These are phyloP conservation scores for Hoplostethus atlanticus DNA, from an alignment of 2,797 vertebrate species.

Conservation along the genomic window DNA sequence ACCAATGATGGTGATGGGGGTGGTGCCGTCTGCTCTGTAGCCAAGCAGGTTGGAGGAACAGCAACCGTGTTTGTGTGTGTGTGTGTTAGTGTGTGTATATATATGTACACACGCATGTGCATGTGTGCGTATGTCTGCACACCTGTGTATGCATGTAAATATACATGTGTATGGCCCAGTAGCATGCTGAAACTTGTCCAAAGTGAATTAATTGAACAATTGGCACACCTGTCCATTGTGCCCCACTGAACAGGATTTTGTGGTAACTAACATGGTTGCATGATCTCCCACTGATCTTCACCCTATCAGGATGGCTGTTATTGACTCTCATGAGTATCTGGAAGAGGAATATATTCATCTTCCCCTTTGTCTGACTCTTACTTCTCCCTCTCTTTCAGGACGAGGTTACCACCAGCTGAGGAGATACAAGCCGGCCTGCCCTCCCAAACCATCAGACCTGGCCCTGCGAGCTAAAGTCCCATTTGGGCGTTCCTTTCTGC, in stretches of 20 bases:
- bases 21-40: constrained; percentile 82
- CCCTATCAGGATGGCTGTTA: constrained; percentile 11
- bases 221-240: constrained; percentile 5
- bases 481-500: constrained; percentile 31
- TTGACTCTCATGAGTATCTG: neutral
- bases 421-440: constrained; percentile 54
- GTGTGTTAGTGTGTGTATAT: constrained; percentile 46
- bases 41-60: constrained; percentile 82
- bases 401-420: constrained; percentile 47
- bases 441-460: constrained; percentile 62
- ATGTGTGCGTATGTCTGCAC: constrained; percentile 20
- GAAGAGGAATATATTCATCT: neutral
- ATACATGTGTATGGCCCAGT: constrained; percentile 50
- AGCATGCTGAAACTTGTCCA: constrained; percentile 54
- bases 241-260: constrained; percentile 1
- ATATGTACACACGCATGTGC: neutral
- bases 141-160: constrained; percentile 53
- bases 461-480: constrained; percentile 52
- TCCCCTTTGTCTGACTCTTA: constrained; percentile 1
- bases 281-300: constrained; percentile 56
- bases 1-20: constrained; percentile 83
- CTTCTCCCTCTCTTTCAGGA: constrained; percentile 64
- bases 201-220: constrained; percentile 24
- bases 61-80: constrained; percentile 64
- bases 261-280: constrained; percentile 58